These are phyloP conservation scores for Crotalus horridus DNA, from an alignment of 2,113 vertebrate genomes.

Conservation along the genomic window DNA sequence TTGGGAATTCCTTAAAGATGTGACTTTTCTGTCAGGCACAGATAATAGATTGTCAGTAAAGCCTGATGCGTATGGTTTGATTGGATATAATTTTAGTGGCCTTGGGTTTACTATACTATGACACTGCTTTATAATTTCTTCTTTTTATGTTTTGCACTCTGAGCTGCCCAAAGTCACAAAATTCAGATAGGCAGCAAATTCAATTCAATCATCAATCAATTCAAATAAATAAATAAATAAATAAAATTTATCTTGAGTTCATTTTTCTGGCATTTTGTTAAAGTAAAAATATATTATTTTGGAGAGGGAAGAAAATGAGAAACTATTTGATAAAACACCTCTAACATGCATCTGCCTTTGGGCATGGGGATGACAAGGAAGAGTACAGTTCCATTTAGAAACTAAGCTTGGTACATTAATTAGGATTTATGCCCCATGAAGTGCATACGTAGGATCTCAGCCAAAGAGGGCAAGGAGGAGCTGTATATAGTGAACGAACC, in stretches of 20 bases:
- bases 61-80: background rate
- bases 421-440: background rate
- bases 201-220: background rate
- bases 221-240: too few species aligned
- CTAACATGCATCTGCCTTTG: background rate
- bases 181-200: background rate
- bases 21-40: background rate
- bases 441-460: background rate
- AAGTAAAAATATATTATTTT: background rate
- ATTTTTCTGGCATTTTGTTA: background rate
- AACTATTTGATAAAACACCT: background rate
- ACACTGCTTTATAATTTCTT: background rate
- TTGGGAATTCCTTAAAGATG: background rate
- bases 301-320: background rate
- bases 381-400: background rate
- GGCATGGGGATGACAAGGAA: background rate
- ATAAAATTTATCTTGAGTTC: background rate
- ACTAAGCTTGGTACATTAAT: background rate
- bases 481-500: background rate
- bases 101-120: background rate
- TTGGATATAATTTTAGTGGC: background rate
- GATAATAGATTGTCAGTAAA: background rate
- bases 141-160: background rate
- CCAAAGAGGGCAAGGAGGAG: background rate
- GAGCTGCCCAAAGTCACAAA: background rate